Evolutionary conservation across 2,888 invertebrate species (phyloP), one percentile per base, ranked within the genome.

Genomic region (Patella depressa): DNA sequence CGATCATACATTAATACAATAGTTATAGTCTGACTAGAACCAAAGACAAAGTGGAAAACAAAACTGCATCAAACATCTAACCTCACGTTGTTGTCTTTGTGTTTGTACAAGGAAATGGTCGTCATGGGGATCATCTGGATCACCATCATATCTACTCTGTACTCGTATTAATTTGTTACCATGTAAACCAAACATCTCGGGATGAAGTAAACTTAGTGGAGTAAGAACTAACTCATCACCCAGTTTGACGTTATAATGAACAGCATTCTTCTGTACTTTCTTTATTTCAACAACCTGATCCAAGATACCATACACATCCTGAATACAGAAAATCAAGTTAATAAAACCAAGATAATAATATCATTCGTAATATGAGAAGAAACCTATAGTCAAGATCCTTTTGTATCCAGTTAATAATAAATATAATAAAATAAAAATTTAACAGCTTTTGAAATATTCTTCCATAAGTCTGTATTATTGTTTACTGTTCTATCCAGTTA

Each of bases 181-280:
- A 73, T 86, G 86, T 53, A 91, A 82, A 87, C 95, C 96, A 34
- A 98, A 94, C 78, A 98, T 92, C 91, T 97, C 97, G 0, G 93
- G 96, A 90, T 96, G 95, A 90, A 98, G 97, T 79, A 97, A 93
- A 82, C 96, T 95, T 53, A 98, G 91, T 0, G 98, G 97, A 4
- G 98, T 97, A 81, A 98, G 95, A 53, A 98, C 95, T 87, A 96
- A 96, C 91, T 98, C 98, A 91, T 98, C 98, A 0, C 97, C 98
- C 7, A 96, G 95, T 93, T 95, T 93, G 72, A 92, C 86, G n/a
- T 82, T 84, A 84, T 90, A 92, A 71, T 90, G 88, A 19, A 87
- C 80, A 59, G 89, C 85, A 72, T 83, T 82, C 71, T 89, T 83
- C 59, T 88, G 85, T 12, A 92, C 92, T 65, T 85, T 83, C 81